phyloP scores from a whole-genome alignment of 2,888 invertebrate species.

The Antitype chi region DNA sequence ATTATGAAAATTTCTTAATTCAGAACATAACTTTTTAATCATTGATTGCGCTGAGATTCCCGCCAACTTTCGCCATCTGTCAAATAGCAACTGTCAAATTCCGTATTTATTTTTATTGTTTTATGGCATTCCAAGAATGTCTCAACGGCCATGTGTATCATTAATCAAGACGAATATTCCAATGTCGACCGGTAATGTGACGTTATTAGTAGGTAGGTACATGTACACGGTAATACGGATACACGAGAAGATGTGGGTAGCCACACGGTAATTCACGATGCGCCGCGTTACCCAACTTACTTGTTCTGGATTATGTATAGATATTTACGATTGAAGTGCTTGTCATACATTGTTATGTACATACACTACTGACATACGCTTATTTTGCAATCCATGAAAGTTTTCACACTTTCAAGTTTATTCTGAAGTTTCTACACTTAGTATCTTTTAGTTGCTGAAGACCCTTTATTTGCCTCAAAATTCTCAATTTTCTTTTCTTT shows the following conservation, averaged over 20 bases:
- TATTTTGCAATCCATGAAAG: not conserved
- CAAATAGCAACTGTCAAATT: not conserved
- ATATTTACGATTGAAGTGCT: not conserved
- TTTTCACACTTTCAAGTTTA: not conserved
- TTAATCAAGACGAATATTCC: slow-evolving; percentile 20
- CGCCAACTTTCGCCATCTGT: not conserved
- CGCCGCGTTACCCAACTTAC: not conserved
- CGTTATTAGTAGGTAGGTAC: slow-evolving; percentile 23
- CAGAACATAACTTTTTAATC: not conserved
- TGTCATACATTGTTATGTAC: not conserved
- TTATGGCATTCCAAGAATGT: slow-evolving; percentile 2
- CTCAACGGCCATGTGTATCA: slow-evolving; percentile 6
- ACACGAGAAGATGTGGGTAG: slow-evolving; percentile 6
- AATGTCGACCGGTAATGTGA: slow-evolving; percentile 18
- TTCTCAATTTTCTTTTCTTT: not conserved
- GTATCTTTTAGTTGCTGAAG: not conserved
- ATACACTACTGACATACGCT: too few relatives aligned
- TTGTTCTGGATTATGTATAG: not conserved
- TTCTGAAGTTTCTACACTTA: not conserved
- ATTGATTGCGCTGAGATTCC: not conserved
- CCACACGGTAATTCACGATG: slow-evolving; percentile 7
- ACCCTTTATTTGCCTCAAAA: not conserved
- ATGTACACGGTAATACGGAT: slow-evolving; percentile 12
- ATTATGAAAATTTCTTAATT: not conserved
- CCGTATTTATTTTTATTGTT: slow-evolving; percentile 8